Conservation (phyloP, 2,113 vertebrate species). For the Leptocoma aspasia region DNA sequence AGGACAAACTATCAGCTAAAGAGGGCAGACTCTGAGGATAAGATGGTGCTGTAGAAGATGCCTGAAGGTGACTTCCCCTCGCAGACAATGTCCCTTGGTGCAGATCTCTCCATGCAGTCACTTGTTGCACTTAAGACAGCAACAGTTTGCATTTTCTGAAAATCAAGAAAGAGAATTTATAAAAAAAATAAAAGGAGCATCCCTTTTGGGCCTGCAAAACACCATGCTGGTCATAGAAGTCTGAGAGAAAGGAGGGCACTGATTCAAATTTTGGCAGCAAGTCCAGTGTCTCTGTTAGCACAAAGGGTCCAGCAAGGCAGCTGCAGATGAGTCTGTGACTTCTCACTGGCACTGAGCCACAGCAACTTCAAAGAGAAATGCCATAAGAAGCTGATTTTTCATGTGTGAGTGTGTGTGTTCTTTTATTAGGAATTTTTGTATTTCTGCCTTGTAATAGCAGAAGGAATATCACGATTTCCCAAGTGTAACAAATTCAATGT, state of each 20-base stretch:
- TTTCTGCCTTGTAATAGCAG: constrained; percentile 51
- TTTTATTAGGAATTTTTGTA: constrained; percentile 66
- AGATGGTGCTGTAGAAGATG: background rate
- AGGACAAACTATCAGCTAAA: background rate
- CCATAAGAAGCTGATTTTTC: constrained; percentile 58
- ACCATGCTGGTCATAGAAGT: background rate
- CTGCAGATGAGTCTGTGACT: constrained; percentile 29
- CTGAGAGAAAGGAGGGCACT: background rate
- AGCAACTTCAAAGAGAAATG: constrained; percentile 53
- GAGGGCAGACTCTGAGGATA: background rate
- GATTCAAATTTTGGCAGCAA: background rate
- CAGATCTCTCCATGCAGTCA: background rate
- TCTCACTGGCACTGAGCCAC: constrained; percentile 31
- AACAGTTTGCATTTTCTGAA: background rate
- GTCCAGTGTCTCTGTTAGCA: background rate
- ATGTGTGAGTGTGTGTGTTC: constrained; percentile 40
- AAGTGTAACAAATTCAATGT: constrained; percentile 65
- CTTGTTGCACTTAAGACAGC: background rate
- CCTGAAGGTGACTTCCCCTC: background rate
- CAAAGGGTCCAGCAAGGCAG: background rate
- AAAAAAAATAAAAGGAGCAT: background rate
- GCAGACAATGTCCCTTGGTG: background rate
- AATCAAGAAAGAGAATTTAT: background rate
- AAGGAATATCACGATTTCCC: constrained; percentile 38
- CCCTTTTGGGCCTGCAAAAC: background rate